Evolutionary conservation across 2,888 invertebrate species (phyloP).

Genomic region (Hybos culiciformis): DNA sequence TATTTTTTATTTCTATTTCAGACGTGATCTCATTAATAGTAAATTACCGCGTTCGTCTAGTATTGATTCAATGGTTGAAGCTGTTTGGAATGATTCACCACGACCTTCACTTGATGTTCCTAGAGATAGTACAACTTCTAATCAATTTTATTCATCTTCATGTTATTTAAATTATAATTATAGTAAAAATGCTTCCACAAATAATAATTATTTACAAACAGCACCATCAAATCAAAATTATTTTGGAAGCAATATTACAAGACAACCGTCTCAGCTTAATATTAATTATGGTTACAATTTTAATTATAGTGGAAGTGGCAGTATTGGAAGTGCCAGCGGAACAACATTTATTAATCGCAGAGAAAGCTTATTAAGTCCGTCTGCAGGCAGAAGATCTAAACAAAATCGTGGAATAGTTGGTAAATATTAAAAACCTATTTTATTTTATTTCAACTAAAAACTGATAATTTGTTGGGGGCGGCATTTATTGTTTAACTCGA

Average conservation of each 20-base stretch:
- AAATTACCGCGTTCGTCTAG: conserved; percentile 58
- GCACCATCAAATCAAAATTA: background rate
- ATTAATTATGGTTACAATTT: too few relatives aligned
- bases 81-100: conserved; percentile 46
- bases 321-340: conserved; percentile 12
- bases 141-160: conserved; percentile 18
- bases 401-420: conserved; percentile 60
- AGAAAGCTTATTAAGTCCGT: conserved; percentile 58
- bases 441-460: too few relatives aligned
- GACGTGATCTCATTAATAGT: conserved; percentile 9
- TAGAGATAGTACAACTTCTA: conserved; percentile 10
- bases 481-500: too few relatives aligned
- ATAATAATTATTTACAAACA: background rate
- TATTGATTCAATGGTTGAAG: conserved; percentile 65
- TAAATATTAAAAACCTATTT: conserved; percentile 41
- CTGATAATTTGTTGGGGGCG: too few relatives aligned
- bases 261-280: conserved; percentile 32
- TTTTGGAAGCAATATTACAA: conserved; percentile 26
- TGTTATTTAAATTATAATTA: conserved; percentile 1
- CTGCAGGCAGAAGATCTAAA: conserved; percentile 61
- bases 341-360: conserved; percentile 32
- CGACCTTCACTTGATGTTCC: conserved; percentile 32
- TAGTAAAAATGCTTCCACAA: background rate
- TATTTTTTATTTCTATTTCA: background rate
- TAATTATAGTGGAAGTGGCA: background rate